Percentiles rank a stretch among this genome's conserved stretches.
Conservation (phyloP, 2,797 vertebrate genomes). For the Spinibarbus caldwelli region DNA sequence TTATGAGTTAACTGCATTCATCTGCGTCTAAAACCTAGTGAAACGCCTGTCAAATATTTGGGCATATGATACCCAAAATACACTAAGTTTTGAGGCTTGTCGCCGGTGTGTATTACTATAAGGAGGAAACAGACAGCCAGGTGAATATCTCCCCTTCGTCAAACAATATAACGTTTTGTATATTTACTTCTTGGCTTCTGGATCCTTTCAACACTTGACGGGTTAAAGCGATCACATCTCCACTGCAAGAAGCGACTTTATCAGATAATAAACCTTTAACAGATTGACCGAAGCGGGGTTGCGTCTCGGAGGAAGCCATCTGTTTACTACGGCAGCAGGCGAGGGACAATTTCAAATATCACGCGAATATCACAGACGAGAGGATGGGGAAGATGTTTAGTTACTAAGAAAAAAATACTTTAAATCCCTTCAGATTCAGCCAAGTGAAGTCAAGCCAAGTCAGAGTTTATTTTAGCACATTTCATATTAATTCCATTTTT, state of each 20-base stretch:
- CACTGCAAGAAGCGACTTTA: constrained; percentile 92
- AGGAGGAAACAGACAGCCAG: not conserved
- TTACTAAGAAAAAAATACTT: no score
- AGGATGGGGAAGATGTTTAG: no score
- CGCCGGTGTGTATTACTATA: not conserved
- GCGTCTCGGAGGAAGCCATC: constrained; percentile 80
- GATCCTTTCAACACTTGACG: constrained; percentile 95
- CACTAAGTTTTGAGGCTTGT: not conserved
- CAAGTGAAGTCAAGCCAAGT: no score
- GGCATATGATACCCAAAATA: not conserved
- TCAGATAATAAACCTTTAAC: constrained; percentile 93
- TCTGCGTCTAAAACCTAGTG: not conserved
- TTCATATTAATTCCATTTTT: no score
- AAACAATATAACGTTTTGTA: not conserved
- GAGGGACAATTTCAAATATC: constrained; percentile 57
- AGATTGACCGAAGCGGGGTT: constrained; percentile 93
- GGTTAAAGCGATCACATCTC: constrained; percentile 93
- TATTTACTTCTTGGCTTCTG: constrained; percentile 92
- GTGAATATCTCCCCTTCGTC: constrained; percentile 7
- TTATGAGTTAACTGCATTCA: not conserved
- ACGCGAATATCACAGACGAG: no score
- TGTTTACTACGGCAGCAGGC: constrained; percentile 47
- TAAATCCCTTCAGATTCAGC: no score
- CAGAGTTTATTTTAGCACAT: no score
- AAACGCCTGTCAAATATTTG: not conserved